Percentiles rank a stretch among this genome's conserved stretches.
phyloP scores from a whole-genome alignment of 2,797 vertebrate genomes.

The Falco peregrinus region DNA sequence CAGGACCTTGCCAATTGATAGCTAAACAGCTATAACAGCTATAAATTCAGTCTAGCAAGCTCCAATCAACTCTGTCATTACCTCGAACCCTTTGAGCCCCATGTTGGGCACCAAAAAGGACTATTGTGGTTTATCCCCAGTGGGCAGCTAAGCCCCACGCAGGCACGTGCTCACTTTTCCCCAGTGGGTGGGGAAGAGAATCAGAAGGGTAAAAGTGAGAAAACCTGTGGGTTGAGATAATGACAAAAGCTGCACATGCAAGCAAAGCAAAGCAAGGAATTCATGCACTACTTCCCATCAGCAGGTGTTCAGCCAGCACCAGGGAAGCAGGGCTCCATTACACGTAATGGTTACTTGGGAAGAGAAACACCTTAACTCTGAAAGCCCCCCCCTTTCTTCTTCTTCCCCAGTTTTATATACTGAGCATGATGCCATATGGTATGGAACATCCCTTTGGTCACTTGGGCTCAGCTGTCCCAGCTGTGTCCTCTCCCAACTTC shows the following conservation, averaged over 20 bases:
- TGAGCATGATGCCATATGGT: background rate
- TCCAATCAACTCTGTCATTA: background rate
- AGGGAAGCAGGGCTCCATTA: background rate
- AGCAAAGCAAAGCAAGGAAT: background rate
- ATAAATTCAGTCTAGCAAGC: background rate
- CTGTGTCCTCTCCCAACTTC: background rate
- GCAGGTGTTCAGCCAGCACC: background rate
- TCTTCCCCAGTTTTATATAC: background rate
- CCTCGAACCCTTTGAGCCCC: background rate
- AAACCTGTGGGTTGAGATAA: background rate
- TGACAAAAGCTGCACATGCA: background rate
- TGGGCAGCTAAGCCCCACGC: background rate
- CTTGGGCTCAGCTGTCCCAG: background rate
- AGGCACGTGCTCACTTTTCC: background rate
- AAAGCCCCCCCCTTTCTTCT: background rate
- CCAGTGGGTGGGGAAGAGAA: background rate
- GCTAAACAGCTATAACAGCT: background rate
- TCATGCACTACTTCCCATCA: fast-evolving
- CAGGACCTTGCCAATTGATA: background rate
- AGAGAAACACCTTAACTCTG: background rate
- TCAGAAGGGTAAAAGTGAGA: background rate
- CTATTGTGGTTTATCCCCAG: background rate
- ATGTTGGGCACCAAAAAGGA: background rate
- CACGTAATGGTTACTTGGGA: background rate
- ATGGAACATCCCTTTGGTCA: background rate